Base-by-base conservation (phyloP, 1,140 invertebrate species). In the Polypedilum pembai region DNA sequence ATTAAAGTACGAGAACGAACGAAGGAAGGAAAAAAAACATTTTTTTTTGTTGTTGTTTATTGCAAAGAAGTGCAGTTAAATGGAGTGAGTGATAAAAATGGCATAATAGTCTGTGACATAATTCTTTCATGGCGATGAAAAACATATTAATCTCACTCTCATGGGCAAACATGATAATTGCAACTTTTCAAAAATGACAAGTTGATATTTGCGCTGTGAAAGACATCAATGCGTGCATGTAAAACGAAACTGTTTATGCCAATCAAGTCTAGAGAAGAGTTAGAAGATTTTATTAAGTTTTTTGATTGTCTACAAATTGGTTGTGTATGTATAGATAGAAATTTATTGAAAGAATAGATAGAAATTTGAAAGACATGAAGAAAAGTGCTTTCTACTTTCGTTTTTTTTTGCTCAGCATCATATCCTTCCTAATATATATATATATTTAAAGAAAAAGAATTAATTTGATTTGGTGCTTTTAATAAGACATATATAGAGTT, bases 91-190 rank as follows among this genome's bases (percentile, higher is more conserved):
- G 45, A 56, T 56, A 56, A 56, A 33, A 56, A 56, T 56, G 45
- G 45, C 45, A 56, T 56, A 56, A 56, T 56, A 56, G 45, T 56
- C 12, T 56, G n/a, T 56, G 45, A 56, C 45, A 56, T 56, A 56
- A 56, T 56, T 56, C 45, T 56, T 56, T 56, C 45, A 12, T 56
- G 12, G 41, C 45, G 12, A 56, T 56, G 45, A 56, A 12, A 56
- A 56, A 56, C 45, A n/a, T n/a, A 56, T 56, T 56, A 56, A 56
- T 56, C 45, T 56, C 45, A 56, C n/a, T 12, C 45, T 12, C n/a
- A 56, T 56, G 45, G n/a, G 41, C 41, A 45, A 56, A 15, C 4
- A 56, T n/a, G n/a, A 56, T 4, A 56, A 56, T n/a, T 56, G 45
- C n/a, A 56, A 56, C n/a, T 56, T n/a, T n/a, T 56, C n/a, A 10